These are phyloP conservation scores for Phalacrocorax aristotelis DNA, from an alignment of 2,113 vertebrate genomes.

Conservation along the genomic window DNA sequence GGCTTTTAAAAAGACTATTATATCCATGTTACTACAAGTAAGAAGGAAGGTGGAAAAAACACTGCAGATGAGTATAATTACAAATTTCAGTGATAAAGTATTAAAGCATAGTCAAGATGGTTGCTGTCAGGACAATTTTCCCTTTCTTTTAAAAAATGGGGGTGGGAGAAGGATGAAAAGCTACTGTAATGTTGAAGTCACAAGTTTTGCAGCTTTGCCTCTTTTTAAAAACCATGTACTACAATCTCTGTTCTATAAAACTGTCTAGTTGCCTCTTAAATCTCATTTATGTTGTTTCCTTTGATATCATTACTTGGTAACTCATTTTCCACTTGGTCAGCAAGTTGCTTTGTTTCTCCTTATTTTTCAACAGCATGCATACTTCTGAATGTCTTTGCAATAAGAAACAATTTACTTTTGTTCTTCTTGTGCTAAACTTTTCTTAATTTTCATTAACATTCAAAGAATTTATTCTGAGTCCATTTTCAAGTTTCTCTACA, in stretches of 20 bases:
- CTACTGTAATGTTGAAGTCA: slow-evolving; percentile 2
- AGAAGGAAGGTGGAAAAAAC: not conserved
- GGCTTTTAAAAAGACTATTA: not conserved
- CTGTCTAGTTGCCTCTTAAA: slow-evolving; percentile 45
- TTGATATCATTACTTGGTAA: slow-evolving; percentile 28
- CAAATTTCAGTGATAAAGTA: not conserved
- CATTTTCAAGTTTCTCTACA: not conserved
- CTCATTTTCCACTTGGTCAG: slow-evolving; percentile 29
- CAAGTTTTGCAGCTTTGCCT: not conserved
- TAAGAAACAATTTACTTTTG: not conserved
- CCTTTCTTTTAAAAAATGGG: not conserved
- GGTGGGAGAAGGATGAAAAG: not conserved
- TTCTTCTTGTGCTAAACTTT: not conserved
- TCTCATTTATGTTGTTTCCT: slow-evolving; percentile 32
- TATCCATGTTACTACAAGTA: not conserved
- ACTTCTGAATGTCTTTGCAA: not conserved
- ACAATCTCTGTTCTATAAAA: slow-evolving; percentile 18
- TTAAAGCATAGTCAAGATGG: not conserved
- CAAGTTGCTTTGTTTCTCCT: slow-evolving; percentile 35
- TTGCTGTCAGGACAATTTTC: not conserved
- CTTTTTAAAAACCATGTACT: slow-evolving; percentile 14
- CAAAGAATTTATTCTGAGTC: not conserved
- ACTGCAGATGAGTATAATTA: not conserved
- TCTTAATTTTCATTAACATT: not conserved
- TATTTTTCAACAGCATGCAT: not conserved